Evolutionary conservation across 2,888 invertebrate genomes (phyloP), one percentile per base, ranked within the genome.

Genomic region (Trichogramma evanescens): DNA sequence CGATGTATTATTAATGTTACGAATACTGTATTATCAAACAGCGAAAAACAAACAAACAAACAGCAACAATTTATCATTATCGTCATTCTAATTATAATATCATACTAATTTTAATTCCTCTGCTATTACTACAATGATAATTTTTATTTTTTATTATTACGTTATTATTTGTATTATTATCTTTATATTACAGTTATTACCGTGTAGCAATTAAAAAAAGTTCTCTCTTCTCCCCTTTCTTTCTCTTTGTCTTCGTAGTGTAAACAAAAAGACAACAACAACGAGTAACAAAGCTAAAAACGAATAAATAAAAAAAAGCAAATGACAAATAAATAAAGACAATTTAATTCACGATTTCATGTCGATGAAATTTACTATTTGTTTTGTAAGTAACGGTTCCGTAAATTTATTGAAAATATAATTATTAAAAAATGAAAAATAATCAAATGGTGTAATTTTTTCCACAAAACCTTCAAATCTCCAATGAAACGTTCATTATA

Each of bases 381-480:
- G 74, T 74, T 72, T 74, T 76, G 74, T 76, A 74, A 74, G 72
- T 74, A 73, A 74, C 70, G 74, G 72, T 75, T 74, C 75, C 54
- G 72, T 74, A 75, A 71, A 26, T 26, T 26, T 26, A 26, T 26
- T 26, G 3, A 26, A 26, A 26, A 26, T 68, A 71, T 74, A 70
- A 73, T 68, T 68, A 74, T 75, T 74, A 73, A 75, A 74, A 70
- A 67, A 69, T 62, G 62, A 66, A 68, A 68, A 63, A 66, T 62
- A 62, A 66, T 62, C 26, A 26, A 62, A 56, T 61, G 26, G 13
- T 42, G 10, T 38, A 52, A 41, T 26, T 26, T 26, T 26, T 26
- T 26, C 26, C 26, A 26, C 26, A 26, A 26, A 26, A 1, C 26
- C 3, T 26, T 26, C 26, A 26, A 26, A 26, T 26, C 2, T 26